Percentiles rank a stretch among this genome's conserved stretches.
phyloP scores from a whole-genome alignment of 2,113 vertebrate genomes.

The Calyptomena viridis region DNA sequence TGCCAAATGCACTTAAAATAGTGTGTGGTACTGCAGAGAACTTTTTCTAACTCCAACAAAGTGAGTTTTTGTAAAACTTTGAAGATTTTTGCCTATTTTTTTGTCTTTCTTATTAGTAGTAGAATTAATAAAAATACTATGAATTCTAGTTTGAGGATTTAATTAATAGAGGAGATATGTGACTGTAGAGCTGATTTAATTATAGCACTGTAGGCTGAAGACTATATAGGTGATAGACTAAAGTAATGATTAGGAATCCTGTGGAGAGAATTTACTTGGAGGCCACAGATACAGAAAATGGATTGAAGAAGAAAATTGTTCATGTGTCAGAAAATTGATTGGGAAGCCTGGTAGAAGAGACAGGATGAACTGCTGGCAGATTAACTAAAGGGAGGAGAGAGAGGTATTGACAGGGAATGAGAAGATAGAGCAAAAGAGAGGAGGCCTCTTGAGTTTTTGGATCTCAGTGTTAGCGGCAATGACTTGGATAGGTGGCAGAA shows the following conservation, averaged over 20 bases:
- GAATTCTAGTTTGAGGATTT: neutral
- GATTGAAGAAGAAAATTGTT: neutral
- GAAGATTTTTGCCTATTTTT: neutral
- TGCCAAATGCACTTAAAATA: conserved; percentile 20
- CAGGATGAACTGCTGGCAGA: neutral
- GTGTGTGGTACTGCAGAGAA: neutral
- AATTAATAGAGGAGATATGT: neutral
- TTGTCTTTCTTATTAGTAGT: neutral
- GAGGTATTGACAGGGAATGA: neutral
- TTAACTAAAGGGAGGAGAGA: neutral
- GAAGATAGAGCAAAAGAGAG: neutral
- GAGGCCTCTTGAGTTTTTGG: neutral
- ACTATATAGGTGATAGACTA: neutral
- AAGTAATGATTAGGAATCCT: neutral
- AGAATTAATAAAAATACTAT: neutral
- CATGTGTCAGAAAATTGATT: neutral
- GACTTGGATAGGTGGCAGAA: neutral
- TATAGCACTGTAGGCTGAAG: neutral
- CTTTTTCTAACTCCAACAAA: neutral
- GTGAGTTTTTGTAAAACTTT: neutral
- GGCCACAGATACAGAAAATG: neutral
- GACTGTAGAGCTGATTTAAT: neutral
- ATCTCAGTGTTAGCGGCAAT: neutral
- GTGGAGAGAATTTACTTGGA: neutral
- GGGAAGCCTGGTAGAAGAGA: neutral